Evolutionary conservation across 1,140 invertebrate species (phyloP).

Genomic region (Sycophaga agraensis): DNA sequence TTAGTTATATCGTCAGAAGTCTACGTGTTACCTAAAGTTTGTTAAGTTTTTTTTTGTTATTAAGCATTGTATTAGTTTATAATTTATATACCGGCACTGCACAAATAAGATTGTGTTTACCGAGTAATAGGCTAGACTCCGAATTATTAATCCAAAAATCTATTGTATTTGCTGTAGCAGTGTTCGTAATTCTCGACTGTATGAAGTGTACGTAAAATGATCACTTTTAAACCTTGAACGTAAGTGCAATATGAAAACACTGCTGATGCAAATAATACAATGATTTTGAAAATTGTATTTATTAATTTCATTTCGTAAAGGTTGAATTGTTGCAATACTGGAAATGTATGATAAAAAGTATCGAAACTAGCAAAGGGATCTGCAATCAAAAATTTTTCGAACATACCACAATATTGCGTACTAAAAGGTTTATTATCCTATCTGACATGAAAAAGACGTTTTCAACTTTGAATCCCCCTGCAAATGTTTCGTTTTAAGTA

Average conservation of each 20-base stretch:
- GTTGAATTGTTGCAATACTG: too few relatives aligned
- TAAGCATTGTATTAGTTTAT: conserved; percentile 15
- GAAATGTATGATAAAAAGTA: not conserved
- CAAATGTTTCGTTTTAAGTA: not conserved
- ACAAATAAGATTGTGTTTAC: not conserved
- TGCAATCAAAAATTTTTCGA: not conserved
- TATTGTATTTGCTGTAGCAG: not conserved
- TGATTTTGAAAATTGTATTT: conserved; percentile 10
- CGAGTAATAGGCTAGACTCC: not conserved
- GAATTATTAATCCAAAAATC: conserved; percentile 1
- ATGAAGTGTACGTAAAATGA: not conserved
- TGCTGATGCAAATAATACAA: not conserved
- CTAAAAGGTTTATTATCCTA: not conserved
- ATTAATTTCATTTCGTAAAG: too few relatives aligned
- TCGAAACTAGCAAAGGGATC: not conserved
- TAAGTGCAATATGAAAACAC: conserved; percentile 11
- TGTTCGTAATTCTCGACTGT: not conserved
- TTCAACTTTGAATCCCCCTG: not conserved
- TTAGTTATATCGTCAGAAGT: conserved; percentile 9
- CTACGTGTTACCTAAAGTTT: conserved; percentile 27
- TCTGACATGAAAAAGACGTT: not conserved
- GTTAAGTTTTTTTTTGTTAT: conserved; percentile 28
- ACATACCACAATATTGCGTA: not conserved
- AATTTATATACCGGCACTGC: conserved; percentile 11
- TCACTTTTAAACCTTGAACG: not conserved